These are phyloP conservation scores for Parauchenoglanis ngamensis DNA, from an alignment of 2,797 vertebrate genomes.

Conservation along the genomic window DNA sequence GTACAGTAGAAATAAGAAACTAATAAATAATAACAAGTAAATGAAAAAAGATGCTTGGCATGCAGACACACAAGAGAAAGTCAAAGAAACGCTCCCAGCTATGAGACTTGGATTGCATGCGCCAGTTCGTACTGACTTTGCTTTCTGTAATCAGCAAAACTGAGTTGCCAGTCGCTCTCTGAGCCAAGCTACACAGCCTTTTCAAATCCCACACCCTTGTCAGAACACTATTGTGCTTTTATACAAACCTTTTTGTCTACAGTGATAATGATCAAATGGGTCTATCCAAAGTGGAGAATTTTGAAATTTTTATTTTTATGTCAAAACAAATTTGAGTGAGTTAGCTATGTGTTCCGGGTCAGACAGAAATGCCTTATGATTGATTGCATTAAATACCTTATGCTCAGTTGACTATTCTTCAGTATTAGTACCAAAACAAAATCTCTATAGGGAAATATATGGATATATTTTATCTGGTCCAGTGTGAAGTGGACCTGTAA, in stretches of 20 bases:
- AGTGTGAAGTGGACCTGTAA: too few relatives aligned
- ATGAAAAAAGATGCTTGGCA: slow-evolving; percentile 37
- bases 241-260: slow-evolving; percentile 36
- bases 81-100: slow-evolving; percentile 8
- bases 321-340: slow-evolving; percentile 29
- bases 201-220: slow-evolving; percentile 21
- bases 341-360: slow-evolving; percentile 25
- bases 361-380: slow-evolving; percentile 18
- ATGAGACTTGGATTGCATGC: not conserved
- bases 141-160: slow-evolving; percentile 36
- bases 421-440: not conserved
- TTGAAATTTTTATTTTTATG: slow-evolving; percentile 35
- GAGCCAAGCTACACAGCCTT: slow-evolving; percentile 38
- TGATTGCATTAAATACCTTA: slow-evolving; percentile 5
- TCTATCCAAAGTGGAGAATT: slow-evolving; percentile 19
- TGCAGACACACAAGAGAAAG: slow-evolving; percentile 21
- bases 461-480: not conserved
- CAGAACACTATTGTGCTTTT: slow-evolving; percentile 34
- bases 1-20: slow-evolving; percentile 45
- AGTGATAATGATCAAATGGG: slow-evolving; percentile 34
- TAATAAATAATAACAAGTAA: slow-evolving; percentile 40
- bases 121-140: slow-evolving; percentile 7
- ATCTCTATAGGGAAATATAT: not conserved
- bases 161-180: slow-evolving; percentile 25
- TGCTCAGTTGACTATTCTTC: not conserved